phyloP scores from a whole-genome alignment of 2,797 vertebrate species.

The Phoebastria nigripes region DNA sequence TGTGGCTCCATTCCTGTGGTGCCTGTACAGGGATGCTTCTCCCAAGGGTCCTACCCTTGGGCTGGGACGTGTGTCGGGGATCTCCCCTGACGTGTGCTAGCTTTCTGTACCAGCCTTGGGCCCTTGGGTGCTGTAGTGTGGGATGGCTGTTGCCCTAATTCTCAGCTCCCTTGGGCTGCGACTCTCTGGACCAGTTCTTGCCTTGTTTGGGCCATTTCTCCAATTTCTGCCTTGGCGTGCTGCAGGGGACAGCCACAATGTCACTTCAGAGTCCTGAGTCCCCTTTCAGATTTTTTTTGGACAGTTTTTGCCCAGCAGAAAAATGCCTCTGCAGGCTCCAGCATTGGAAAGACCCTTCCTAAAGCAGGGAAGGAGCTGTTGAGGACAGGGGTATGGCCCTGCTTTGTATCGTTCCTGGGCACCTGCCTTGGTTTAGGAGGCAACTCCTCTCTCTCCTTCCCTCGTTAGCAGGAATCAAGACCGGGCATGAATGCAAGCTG shows the following conservation, averaged over 20 bases:
- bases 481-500: accelerated
- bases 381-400: neutral
- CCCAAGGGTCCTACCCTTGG: neutral
- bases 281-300: neutral
- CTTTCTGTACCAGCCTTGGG: neutral
- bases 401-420: accelerated
- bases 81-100: neutral
- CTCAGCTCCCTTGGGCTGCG: neutral
- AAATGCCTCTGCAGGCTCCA: neutral
- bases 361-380: neutral
- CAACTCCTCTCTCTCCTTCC: neutral
- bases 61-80: accelerated
- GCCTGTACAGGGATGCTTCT: neutral
- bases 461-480: neutral
- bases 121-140: neutral
- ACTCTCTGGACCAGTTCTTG: neutral
- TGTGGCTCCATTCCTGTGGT: neutral
- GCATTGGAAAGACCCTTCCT: neutral
- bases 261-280: neutral
- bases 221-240: neutral
- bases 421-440: neutral
- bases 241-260: neutral
- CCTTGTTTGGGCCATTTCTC: neutral
- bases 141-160: neutral
- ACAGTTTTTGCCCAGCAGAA: neutral